Conservation (phyloP, 2,888 invertebrate genomes). For the Galerucella calmariensis region DNA sequence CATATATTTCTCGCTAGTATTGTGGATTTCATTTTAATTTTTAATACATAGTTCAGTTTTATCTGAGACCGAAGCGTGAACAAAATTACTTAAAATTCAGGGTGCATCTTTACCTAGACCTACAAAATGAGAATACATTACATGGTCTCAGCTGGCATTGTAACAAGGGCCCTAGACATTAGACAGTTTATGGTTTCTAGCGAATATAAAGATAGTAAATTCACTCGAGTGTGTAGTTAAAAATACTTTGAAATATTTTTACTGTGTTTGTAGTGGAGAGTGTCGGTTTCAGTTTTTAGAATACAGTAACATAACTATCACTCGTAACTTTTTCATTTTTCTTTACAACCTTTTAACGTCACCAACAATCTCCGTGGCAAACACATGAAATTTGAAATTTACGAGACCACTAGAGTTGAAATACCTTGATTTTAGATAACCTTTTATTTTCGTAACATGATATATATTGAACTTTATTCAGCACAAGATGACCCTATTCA, state of each 20-base stretch:
- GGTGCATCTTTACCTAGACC: not conserved
- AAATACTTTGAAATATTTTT: not conserved
- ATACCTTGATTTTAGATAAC: no score
- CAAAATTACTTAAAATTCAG: not conserved
- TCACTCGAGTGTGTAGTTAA: not conserved
- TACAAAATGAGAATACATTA: not conserved
- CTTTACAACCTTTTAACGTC: not conserved
- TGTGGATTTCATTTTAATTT: no score
- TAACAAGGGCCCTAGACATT: not conserved
- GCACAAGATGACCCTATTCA: no score
- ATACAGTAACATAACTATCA: not conserved
- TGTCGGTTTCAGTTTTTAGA: not conserved
- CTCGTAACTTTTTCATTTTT: not conserved
- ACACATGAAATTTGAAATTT: not conserved
- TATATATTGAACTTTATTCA: no score
- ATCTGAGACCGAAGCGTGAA: not conserved
- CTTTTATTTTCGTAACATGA: no score
- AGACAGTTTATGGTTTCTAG: not conserved
- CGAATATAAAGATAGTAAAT: not conserved
- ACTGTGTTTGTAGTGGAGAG: not conserved
- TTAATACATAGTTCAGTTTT: not conserved
- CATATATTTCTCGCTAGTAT: no score
- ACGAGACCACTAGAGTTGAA: no score
- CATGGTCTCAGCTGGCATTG: not conserved
- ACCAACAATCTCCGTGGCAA: not conserved